Evolutionary conservation across 2,888 invertebrate genomes (phyloP).

Genomic region (Nomada lathburiana): DNA sequence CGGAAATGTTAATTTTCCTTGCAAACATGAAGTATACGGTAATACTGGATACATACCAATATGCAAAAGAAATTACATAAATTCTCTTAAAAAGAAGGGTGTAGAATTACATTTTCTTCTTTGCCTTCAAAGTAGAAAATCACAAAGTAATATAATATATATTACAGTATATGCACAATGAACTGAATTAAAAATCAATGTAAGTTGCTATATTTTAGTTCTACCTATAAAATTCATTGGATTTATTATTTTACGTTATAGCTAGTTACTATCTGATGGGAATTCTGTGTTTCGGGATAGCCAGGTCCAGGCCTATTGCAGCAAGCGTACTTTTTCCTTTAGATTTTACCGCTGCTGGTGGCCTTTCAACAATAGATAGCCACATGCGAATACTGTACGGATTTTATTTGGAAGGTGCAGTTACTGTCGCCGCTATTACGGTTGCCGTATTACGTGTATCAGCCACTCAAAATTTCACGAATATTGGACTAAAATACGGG

Average conservation of each 20-base stretch:
- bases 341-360: slow-evolving; percentile 90
- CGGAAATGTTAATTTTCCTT: no score
- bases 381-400: slow-evolving; percentile 88
- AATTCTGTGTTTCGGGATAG: slow-evolving; percentile 87
- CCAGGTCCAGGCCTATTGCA: slow-evolving; percentile 85
- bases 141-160: no score
- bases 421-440: slow-evolving; percentile 87
- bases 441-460: slow-evolving; percentile 87
- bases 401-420: slow-evolving; percentile 89
- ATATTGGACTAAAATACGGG: slow-evolving; percentile 86
- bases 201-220: not conserved
- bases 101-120: no score
- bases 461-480: slow-evolving; percentile 86
- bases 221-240: not conserved
- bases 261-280: slow-evolving; percentile 87
- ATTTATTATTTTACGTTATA: slow-evolving; percentile 55
- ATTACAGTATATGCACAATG: no score
- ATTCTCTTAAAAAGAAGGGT: no score
- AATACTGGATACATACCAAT: no score
- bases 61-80: no score
- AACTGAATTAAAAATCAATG: not conserved
- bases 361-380: slow-evolving; percentile 87
- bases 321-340: slow-evolving; percentile 88
- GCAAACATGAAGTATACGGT: no score
- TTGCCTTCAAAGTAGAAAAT: no score